Base-by-base conservation (phyloP, 1,140 invertebrate genomes). In the Pseudomyrmex flavicornis region DNA sequence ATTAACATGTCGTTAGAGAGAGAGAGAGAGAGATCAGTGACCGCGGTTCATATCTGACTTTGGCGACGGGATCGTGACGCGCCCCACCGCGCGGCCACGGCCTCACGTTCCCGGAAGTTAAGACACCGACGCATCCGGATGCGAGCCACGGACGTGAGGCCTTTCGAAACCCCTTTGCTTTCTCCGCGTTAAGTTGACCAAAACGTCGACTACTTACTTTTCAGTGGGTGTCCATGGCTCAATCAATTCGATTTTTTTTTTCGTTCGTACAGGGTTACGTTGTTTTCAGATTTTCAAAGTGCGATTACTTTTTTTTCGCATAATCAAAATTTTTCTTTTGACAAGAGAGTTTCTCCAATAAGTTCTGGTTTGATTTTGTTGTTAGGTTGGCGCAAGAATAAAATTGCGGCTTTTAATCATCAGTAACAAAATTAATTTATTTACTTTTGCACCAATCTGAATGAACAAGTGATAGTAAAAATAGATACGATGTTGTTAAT, bases 81-180 rank as follows among this genome's bases (percentile, higher is more conserved):
- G 63, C 66, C 54, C 56, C 59, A 77, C 83, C 59, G 59, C 46
- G 73, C 73, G 59, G 86, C 90, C 90, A 89, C 85, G 72, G 85
- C 76, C 92, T 93, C 93, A 94, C 93, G 92, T 94, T 93, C 90
- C 91, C 92, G 93, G 93, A 94, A 93, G 93, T 93, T 87, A 86
- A 87, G 85, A 91, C 90, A 92, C 86, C 88, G 88, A 91, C 93
- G 91, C 90, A 90, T 92, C 93, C 93, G 92, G 92, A 93, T 92
- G 89, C 91, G 88, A 91, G 87, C 83, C 88, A 90, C 85, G 91
- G 86, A 93, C 92, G 90, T 91, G 92, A 90, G 76, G 86, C 88
- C 85, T 91, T 77, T 82, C 84, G 80, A 82, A 89, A 84, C 82
- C 61, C 35, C 66, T 72, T 66, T 65, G 83, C 75, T 85, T 85